Percentiles rank a stretch among this genome's conserved stretches.
Evolutionary conservation across 1,140 invertebrate species (phyloP).

Genomic region (Drosophila lacteicornis): DNA sequence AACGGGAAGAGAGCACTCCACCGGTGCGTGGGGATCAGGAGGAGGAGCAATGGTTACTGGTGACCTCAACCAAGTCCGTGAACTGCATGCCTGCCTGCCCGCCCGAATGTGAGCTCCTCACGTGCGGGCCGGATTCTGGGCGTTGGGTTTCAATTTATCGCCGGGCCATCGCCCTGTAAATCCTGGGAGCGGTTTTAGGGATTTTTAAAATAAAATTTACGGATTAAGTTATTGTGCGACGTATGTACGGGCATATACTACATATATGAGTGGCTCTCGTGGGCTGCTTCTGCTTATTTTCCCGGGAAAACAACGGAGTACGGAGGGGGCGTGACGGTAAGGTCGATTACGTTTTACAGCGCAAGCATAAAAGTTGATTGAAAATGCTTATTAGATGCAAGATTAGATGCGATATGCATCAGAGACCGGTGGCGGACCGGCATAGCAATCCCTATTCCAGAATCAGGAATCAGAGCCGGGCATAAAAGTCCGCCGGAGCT

Average conservation of each 20-base stretch:
- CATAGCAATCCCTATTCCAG: conserved; percentile 48
- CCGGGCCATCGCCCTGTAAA: conserved; percentile 59
- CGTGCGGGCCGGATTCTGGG: conserved; percentile 29
- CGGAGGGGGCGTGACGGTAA: conserved; percentile 51
- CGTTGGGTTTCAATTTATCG: conserved; percentile 77
- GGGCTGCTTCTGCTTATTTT: conserved; percentile 23
- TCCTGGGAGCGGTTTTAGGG: conserved; percentile 74
- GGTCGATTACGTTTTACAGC: conserved; percentile 84
- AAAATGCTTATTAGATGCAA: conserved; percentile 85
- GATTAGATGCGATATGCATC: conserved; percentile 82
- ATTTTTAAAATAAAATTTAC: conserved; percentile 84
- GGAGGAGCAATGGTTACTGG: conserved; percentile 7
- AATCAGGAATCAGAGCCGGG: conserved; percentile 67
- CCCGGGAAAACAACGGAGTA: conserved; percentile 12
- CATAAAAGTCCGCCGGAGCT: conserved; percentile 66
- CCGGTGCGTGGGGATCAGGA: conserved; percentile 3
- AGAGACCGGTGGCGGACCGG: conserved; percentile 32
- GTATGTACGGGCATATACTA: conserved; percentile 16
- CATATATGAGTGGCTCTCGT: conserved; percentile 19
- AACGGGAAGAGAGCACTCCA: conserved; percentile 19
- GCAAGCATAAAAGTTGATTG: conserved; percentile 84
- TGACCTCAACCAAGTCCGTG: conserved; percentile 23
- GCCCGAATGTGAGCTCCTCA: conserved; percentile 34
- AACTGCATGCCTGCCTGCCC: conserved; percentile 7
- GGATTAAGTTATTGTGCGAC: conserved; percentile 83